Evolutionary conservation across 2,888 invertebrate species (phyloP), one percentile per base, ranked within the genome.

Genomic region (Sesia apiformis): DNA sequence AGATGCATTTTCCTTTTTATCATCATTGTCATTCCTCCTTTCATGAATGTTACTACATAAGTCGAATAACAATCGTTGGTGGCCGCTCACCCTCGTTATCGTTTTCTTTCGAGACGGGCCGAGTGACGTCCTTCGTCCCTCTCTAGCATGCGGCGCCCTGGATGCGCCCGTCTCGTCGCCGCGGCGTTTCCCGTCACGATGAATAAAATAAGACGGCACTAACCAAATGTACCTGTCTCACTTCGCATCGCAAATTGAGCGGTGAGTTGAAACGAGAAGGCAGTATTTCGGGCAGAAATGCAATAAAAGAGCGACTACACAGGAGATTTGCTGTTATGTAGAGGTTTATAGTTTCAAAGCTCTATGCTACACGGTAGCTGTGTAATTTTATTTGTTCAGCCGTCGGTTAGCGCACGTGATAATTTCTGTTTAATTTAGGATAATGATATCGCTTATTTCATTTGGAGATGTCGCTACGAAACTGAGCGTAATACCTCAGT

Each of bases 131-230:
- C 56, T 59, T 72, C 66, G 64, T 84, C 82, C 72, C 70, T 72
- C 67, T 78, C 76, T 70, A 68, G 66, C 79, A 54, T 70, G 64
- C 71, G 60, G 66, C 66, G 62, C 63, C 64, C 63, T 64, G 59
- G 64, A 65, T 80, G 69, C 68, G 62, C 62, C 81, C 70, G 70
- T 84, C 80, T 78, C 78, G 63, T 69, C 54, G 56, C 62, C 58
- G 64, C 72, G 56, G 62, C 59, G 61, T 59, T 68, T 70, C 72
- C 72, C 72, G 71, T 70, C 68, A 70, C 67, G 76, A 74, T 84
- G 78, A 84, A 84, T 83, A 84, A 84, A 81, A 79, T 77, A 82
- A 78, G 80, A 78, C 67, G 69, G 74, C 69, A 70, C 71, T 67
- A 70, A 70, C 71, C 70, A 69, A 64, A 66, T 65, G 71, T 76